Conservation (phyloP, 2,888 invertebrate species). For the Geotrupes spiniger region DNA sequence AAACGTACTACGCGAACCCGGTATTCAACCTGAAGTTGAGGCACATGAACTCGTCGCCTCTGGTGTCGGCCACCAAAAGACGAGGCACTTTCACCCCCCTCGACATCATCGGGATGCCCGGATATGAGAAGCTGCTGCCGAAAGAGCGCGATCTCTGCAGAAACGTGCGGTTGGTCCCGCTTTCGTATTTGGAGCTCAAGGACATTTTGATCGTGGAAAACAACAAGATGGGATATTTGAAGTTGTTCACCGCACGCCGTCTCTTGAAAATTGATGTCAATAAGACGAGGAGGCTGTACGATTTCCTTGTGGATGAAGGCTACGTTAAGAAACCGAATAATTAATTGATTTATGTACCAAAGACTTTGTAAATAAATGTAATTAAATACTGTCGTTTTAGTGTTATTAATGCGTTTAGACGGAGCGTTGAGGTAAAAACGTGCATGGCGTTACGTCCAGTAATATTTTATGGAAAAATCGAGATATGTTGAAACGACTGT, state of each 20-base stretch:
- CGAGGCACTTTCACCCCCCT: conserved; percentile 56
- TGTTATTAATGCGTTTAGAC: too few species aligned
- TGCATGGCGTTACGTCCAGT: too few species aligned
- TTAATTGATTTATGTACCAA: too few species aligned
- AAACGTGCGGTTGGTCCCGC: conserved; percentile 69
- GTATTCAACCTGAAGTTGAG: conserved; percentile 42
- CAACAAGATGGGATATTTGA: conserved; percentile 69
- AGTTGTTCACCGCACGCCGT: conserved; percentile 76
- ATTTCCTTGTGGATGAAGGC: conserved; percentile 70
- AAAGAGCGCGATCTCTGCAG: conserved; percentile 77
- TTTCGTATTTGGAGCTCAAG: conserved; percentile 76
- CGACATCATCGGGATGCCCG: conserved; percentile 72
- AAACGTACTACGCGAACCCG: conserved; percentile 43
- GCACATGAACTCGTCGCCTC: conserved; percentile 15
- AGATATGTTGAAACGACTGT: too few species aligned
- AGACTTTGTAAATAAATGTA: too few species aligned
- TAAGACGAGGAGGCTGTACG: conserved; percentile 84
- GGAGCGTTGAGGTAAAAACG: too few species aligned
- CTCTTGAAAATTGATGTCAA: conserved; percentile 92
- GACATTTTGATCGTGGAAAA: conserved; percentile 72
- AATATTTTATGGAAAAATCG: too few species aligned
- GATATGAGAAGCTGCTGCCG: conserved; percentile 68
- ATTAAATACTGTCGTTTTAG: too few species aligned
- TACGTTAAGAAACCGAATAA: conserved; percentile 59
- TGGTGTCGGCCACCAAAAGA: conserved; percentile 35